A percentile compares a stretch with the other conserved stretches of the same genome.
phyloP scores from a whole-genome alignment of 1,140 invertebrate species.

The Scaptomyza montana region DNA sequence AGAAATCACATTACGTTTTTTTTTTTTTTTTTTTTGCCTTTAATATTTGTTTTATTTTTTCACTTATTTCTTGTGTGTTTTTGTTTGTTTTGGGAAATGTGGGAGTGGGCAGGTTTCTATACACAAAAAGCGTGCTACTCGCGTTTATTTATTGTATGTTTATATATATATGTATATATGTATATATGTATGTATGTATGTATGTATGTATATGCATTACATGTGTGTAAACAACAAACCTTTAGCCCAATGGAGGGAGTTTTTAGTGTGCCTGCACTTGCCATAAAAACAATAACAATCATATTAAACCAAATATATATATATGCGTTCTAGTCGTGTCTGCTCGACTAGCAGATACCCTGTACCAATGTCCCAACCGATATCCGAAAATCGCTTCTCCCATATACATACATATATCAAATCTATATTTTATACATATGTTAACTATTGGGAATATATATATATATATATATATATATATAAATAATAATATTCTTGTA shows the following conservation, averaged over 20 bases:
- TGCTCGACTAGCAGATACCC: conserved; percentile 27
- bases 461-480: too few species aligned
- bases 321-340: conserved; percentile 13
- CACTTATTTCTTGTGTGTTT: conserved; percentile 6
- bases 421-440: background rate
- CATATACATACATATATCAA: background rate
- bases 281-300: conserved; percentile 14
- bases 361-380: background rate
- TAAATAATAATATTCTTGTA: background rate
- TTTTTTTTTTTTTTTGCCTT: conserved; percentile 43
- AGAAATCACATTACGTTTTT: conserved; percentile 75
- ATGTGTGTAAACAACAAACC: conserved; percentile 45
- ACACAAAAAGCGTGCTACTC: conserved; percentile 78
- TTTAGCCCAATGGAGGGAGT: conserved; percentile 65
- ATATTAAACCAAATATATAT: conserved; percentile 14
- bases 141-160: conserved; percentile 53
- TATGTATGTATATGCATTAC: conserved; percentile 10
- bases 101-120: conserved; percentile 41
- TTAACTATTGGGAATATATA: background rate
- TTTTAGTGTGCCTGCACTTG: conserved; percentile 67
- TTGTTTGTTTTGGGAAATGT: background rate
- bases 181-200: too few species aligned
- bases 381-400: background rate
- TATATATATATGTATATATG: conserved; percentile 24
- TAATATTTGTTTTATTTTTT: background rate